Conservation (phyloP, 2,888 invertebrate genomes). For the Platypus cylindrus region DNA sequence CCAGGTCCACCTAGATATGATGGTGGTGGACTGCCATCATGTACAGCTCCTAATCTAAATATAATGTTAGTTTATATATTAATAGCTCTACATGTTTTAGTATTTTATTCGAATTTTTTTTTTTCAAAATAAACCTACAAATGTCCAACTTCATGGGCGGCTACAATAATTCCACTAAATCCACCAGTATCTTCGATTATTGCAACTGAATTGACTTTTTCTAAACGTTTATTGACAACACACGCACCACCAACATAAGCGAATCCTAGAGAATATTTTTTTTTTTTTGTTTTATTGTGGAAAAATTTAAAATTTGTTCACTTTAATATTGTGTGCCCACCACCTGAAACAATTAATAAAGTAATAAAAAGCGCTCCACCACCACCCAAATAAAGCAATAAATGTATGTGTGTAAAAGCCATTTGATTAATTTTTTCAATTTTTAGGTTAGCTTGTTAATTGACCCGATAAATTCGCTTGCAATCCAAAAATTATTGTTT, state of each 20-base stretch:
- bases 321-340: too few relatives aligned
- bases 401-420: too few relatives aligned
- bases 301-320: not conserved
- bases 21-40: slow-evolving; percentile 89
- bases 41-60: slow-evolving; percentile 80
- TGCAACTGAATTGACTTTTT: slow-evolving; percentile 92
- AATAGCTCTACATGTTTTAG: not conserved
- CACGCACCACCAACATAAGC: slow-evolving; percentile 94
- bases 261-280: slow-evolving; percentile 53
- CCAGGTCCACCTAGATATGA: slow-evolving; percentile 90
- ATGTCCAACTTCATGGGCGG: slow-evolving; percentile 93
- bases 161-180: slow-evolving; percentile 91
- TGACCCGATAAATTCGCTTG: too few relatives aligned
- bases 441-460: too few relatives aligned
- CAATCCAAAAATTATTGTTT: too few relatives aligned
- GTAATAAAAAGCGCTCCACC: too few relatives aligned
- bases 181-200: slow-evolving; percentile 95
- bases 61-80: not conserved
- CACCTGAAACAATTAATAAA: too few relatives aligned
- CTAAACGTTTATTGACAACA: slow-evolving; percentile 86
- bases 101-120: slow-evolving; percentile 1
- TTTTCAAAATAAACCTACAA: slow-evolving; percentile 54
- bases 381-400: too few relatives aligned
- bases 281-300: not conserved
- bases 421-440: too few relatives aligned